Evolutionary conservation across 2,113 vertebrate species (phyloP).

Genomic region (Chiloscyllium plagiosum): DNA sequence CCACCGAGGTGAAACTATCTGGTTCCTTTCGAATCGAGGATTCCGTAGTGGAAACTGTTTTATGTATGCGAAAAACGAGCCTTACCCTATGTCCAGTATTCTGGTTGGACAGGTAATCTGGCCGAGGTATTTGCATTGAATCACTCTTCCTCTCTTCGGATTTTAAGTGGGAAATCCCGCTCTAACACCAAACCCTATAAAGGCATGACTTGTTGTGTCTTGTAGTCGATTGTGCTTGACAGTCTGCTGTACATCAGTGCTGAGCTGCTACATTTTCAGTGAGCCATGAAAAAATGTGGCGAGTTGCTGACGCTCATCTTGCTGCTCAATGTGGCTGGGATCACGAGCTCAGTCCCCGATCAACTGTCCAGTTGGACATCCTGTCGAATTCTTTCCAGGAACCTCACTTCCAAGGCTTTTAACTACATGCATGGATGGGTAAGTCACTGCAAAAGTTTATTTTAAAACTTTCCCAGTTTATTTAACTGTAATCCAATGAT

Average conservation of each 20-base stretch:
- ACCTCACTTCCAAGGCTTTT: slow-evolving; percentile 1
- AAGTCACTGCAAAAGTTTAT: background rate
- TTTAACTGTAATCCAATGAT: background rate
- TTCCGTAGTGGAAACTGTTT: background rate
- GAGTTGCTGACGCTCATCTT: background rate
- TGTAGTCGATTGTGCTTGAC: background rate
- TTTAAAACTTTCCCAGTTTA: background rate
- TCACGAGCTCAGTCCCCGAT: background rate
- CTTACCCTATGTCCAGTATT: background rate
- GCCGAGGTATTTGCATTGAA: background rate
- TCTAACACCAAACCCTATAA: background rate
- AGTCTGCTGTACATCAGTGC: background rate
- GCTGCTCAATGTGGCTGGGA: background rate
- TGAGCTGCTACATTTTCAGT: background rate
- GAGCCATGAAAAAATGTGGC: background rate
- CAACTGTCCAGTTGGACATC: background rate
- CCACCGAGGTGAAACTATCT: too few species aligned
- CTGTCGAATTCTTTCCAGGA: slow-evolving; percentile 7
- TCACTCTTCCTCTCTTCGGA: background rate
- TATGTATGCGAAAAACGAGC: background rate
- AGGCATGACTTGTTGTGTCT: background rate
- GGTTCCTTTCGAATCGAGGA: background rate
- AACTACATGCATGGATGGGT: background rate
- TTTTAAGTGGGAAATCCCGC: background rate
- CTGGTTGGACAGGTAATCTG: background rate